Percentiles rank a stretch among this genome's conserved stretches.
These are phyloP conservation scores for Drosophila virilis DNA, from an alignment of 1,140 invertebrate genomes.

Conservation along the genomic window DNA sequence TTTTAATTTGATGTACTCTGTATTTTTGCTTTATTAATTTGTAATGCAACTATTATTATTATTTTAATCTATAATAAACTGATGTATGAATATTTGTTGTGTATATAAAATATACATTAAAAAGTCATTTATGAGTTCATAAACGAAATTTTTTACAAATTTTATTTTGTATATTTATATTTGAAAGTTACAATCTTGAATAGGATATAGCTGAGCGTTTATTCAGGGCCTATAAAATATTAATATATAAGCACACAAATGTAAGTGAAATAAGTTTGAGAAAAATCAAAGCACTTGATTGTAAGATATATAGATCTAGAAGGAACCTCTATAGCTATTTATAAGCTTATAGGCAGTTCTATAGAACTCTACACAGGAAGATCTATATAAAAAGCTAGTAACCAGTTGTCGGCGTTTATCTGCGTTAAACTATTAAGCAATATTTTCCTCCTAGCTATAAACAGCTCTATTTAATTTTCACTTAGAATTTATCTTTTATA, in stretches of 20 bases:
- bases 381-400: too few relatives aligned
- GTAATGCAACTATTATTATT: constrained; percentile 70
- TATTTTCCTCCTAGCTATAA: too few relatives aligned
- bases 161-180: constrained; percentile 24
- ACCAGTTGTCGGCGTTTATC: too few relatives aligned
- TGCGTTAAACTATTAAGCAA: too few relatives aligned
- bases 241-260: background rate
- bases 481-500: background rate
- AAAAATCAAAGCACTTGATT: background rate
- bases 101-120: constrained; percentile 83
- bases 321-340: background rate
- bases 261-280: background rate
- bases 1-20: constrained; percentile 52
- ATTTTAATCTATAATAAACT: constrained; percentile 69
- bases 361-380: too few relatives aligned
- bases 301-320: too few relatives aligned
- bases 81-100: constrained; percentile 74
- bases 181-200: constrained; percentile 2
- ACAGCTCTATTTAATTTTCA: background rate
- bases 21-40: constrained; percentile 79
- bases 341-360: background rate
- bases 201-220: background rate
- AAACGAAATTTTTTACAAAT: constrained; percentile 23
- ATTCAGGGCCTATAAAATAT: constrained; percentile 1
- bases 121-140: constrained; percentile 67